phyloP scores from a whole-genome alignment of 1,140 invertebrate species.

The Homalodisca vitripennis region DNA sequence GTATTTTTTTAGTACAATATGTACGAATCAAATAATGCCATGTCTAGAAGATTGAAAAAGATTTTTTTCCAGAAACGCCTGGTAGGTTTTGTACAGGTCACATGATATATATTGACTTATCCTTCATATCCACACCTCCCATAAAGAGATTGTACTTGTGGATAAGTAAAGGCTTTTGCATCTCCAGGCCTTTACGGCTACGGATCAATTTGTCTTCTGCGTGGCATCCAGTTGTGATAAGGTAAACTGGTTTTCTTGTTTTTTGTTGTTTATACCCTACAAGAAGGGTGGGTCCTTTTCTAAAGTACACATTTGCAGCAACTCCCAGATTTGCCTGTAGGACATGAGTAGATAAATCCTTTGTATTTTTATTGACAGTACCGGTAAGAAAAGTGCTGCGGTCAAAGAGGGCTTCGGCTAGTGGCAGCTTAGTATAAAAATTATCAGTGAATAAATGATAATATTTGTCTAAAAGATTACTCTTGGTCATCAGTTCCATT shows the following conservation, averaged over 20 bases:
- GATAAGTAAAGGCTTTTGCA: slow-evolving; percentile 17
- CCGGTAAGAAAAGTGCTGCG: slow-evolving; percentile 23
- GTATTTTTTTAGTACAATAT: slow-evolving; percentile 17
- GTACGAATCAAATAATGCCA: slow-evolving; percentile 5
- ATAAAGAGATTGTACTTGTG: slow-evolving; percentile 15
- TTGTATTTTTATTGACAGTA: slow-evolving; percentile 28
- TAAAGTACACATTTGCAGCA: slow-evolving; percentile 4
- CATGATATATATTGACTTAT: slow-evolving; percentile 13
- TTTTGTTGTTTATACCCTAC: slow-evolving; percentile 10
- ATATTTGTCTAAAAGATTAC: slow-evolving; percentile 4
- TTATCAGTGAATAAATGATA: slow-evolving; percentile 23
- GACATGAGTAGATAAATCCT: slow-evolving; percentile 16
- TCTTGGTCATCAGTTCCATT: slow-evolving; percentile 13
- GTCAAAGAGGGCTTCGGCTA: slow-evolving; percentile 1
- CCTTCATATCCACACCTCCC: slow-evolving; percentile 16
- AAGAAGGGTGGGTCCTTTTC: slow-evolving; percentile 6
- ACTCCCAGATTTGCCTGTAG: slow-evolving; percentile 1
- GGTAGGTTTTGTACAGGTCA: slow-evolving; percentile 9
- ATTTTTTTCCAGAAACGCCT: slow-evolving; percentile 24
- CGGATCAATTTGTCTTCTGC: not conserved
- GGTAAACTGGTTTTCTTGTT: slow-evolving; percentile 19
- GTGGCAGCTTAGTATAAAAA: slow-evolving; percentile 17
- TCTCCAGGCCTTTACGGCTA: not conserved
- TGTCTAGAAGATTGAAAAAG: slow-evolving; percentile 28
- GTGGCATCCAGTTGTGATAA: slow-evolving; percentile 7